These are phyloP conservation scores for Rhagium mordax DNA, from an alignment of 2,888 invertebrate genomes.

Conservation along the genomic window DNA sequence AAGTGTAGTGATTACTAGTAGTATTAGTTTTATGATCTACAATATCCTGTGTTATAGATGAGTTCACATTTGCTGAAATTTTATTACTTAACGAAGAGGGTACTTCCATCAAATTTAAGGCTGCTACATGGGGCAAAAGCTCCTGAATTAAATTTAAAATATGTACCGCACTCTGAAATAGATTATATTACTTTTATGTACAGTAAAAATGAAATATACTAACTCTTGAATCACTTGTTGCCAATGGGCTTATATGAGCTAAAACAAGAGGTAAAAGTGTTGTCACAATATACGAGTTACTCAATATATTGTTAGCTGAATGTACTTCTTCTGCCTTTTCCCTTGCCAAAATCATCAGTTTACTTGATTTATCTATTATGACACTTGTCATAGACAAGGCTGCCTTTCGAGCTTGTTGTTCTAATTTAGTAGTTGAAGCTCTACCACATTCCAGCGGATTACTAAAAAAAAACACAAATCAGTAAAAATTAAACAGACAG, in stretches of 20 bases:
- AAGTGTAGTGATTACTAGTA: conserved; percentile 90
- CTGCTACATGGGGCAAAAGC: conserved; percentile 89
- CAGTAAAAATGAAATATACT: conserved; percentile 47
- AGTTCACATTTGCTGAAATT: conserved; percentile 57
- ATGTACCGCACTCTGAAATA: conserved; percentile 84
- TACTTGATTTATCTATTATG: conserved; percentile 84
- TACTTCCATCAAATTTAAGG: conserved; percentile 80
- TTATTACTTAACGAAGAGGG: conserved; percentile 55
- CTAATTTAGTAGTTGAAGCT: conserved; percentile 64
- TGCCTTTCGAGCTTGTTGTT: conserved; percentile 77
- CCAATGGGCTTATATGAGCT: conserved; percentile 88
- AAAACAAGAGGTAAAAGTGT: conserved; percentile 88
- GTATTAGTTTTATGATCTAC: conserved; percentile 70
- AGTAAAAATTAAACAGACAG: background rate
- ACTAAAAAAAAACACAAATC: conserved; percentile 50
- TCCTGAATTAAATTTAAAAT: conserved; percentile 89
- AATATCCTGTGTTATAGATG: conserved; percentile 60
- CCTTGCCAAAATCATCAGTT: conserved; percentile 83
- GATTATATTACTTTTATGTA: background rate
- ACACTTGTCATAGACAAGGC: conserved; percentile 84
- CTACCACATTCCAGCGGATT: conserved; percentile 68
- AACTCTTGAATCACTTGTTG: conserved; percentile 87
- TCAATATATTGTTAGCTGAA: conserved; percentile 73
- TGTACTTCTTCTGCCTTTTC: conserved; percentile 78
- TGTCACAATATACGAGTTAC: conserved; percentile 77